Evolutionary conservation across 2,888 invertebrate species (phyloP).

Genomic region (Scaptomyza polygonia): DNA sequence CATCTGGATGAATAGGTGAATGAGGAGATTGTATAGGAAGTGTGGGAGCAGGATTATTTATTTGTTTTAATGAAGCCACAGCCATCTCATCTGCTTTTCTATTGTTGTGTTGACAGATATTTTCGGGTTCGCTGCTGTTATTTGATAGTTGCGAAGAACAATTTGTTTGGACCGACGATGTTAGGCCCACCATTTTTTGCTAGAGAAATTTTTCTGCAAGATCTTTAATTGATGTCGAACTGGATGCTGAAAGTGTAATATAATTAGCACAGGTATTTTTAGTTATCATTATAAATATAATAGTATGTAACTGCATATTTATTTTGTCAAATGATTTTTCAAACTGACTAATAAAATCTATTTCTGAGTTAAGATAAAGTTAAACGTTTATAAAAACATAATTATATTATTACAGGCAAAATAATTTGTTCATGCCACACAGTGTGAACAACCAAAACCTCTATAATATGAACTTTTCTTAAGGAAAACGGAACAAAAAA

Average conservation of each 20-base stretch:
- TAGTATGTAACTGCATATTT: no score
- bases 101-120: constrained; percentile 32
- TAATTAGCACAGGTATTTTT: neutral
- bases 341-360: no score
- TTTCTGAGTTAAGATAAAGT: no score
- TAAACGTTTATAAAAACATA: no score
- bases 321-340: no score
- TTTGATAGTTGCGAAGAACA: constrained; percentile 53
- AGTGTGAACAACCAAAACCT: no score
- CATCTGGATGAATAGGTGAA: constrained; percentile 64
- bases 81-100: constrained; percentile 46
- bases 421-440: no score
- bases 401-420: no score
- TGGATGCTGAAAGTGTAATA: constrained; percentile 85
- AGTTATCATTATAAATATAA: no score
- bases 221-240: constrained; percentile 85
- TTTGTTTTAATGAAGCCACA: constrained; percentile 42
- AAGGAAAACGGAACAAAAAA: no score
- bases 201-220: constrained; percentile 83
- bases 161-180: constrained; percentile 74
- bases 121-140: constrained; percentile 40
- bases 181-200: constrained; percentile 84
- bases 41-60: constrained; percentile 67
- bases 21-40: constrained; percentile 76
- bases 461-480: no score